Percentiles rank a stretch among this genome's conserved stretches.
These are phyloP conservation scores for Protobothrops flavoviridis DNA, from an alignment of 2,113 vertebrate species.

Conservation along the genomic window DNA sequence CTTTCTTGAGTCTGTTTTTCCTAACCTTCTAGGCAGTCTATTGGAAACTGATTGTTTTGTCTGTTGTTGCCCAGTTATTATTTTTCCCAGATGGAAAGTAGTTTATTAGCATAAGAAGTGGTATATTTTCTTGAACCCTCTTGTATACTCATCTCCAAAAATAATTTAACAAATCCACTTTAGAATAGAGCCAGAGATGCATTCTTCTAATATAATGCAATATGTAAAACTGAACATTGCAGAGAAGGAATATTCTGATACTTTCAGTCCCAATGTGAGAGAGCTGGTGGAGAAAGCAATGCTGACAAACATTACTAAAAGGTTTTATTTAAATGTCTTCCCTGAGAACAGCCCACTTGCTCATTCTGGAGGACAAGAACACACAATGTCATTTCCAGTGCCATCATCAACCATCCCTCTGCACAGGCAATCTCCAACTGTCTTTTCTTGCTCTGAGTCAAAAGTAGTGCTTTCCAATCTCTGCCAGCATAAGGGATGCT, in stretches of 20 bases:
- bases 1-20: constrained; percentile 18
- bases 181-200: neutral
- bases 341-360: neutral
- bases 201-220: neutral
- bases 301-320: neutral
- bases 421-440: neutral
- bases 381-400: neutral
- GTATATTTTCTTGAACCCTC: neutral
- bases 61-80: neutral
- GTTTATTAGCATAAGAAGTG: neutral
- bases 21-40: neutral
- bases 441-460: neutral
- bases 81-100: neutral
- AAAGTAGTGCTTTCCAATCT: neutral
- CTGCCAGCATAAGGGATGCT: neutral
- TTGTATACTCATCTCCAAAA: neutral
- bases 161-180: neutral
- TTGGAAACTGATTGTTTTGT: neutral
- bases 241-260: neutral
- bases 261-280: neutral
- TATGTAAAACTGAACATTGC: neutral
- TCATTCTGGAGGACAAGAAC: neutral
- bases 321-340: neutral
- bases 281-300: neutral
- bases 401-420: neutral